Evolutionary conservation across 2,797 vertebrate genomes (phyloP), one percentile per base, ranked within the genome.

Genomic region (Meda fulgida): DNA sequence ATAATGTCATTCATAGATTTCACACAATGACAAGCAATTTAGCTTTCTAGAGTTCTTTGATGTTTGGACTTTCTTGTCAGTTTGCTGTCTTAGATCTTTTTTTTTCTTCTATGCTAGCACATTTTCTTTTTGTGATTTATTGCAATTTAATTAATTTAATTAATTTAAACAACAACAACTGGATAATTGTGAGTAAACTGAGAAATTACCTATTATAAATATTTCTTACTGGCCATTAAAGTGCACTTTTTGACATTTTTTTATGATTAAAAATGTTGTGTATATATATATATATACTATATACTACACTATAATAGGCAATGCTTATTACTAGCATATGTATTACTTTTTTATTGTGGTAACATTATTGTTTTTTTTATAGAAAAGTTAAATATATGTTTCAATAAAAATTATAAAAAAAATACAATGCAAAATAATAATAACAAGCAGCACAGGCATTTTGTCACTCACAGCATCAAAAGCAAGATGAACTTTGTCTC

Each of bases 1-100:
- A 78, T 78, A 84, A 79, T 79, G 66, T 69, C 63, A 69, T 80
- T 80, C 63, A 80, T 80, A 36, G 63, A 80, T 69, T 53, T 31
- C 63, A 43, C 43, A 51, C 26, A 67, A 40, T 65, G 77, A 79
- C 40, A 19, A 43, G n/a, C 63, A 67, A 29, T 60, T 78, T 36
- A 36, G 34, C 72, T 77, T 19, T 77, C 36, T 53, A 29, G 23
- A n/a, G 43, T 53, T 2, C 13, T 58, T 55, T 26, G 19, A 83
- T 63, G 46, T 19, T 77, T 53, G 14, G 11, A 26, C 60, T 78
- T 40, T 46, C 26, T 70, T 58, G 46, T 70, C 13, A 58, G 51
- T 60, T 40, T 40, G 26, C 46, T 67, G 36, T 78, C 11, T 67
- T 55, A 16, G 60, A 67, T 29, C 19, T 51, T 53, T 36, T 65